phyloP scores from a whole-genome alignment of 2,113 vertebrate genomes.

The Cathartes aura region DNA sequence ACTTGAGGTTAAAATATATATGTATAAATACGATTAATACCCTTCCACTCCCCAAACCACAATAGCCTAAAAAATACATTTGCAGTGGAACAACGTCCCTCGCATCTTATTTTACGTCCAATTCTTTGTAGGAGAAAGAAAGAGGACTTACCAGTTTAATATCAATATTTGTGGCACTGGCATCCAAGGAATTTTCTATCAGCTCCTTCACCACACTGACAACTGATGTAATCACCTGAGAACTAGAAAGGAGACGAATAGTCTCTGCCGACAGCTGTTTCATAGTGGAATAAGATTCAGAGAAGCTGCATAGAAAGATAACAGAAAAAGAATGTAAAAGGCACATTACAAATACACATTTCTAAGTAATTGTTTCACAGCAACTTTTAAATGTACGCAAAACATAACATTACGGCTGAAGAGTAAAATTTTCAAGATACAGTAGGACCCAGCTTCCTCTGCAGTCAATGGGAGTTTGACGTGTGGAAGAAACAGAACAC shows the following conservation, averaged over 20 bases:
- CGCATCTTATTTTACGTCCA: background rate
- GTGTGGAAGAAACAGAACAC: background rate
- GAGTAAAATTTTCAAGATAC: background rate
- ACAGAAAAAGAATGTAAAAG: background rate
- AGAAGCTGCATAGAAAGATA: background rate
- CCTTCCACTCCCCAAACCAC: background rate
- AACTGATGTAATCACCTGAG: conserved; percentile 91
- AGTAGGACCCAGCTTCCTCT: background rate
- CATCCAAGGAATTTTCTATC: conserved; percentile 93
- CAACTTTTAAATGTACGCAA: background rate
- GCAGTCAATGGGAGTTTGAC: background rate
- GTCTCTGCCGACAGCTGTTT: conserved; percentile 89
- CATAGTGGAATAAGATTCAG: conserved; percentile 75
- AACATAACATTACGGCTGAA: background rate
- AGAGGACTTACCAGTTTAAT: conserved; percentile 87
- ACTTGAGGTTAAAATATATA: background rate
- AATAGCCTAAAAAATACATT: background rate
- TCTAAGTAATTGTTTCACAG: background rate
- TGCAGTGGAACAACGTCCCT: background rate
- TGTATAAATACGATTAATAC: background rate
- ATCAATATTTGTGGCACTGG: conserved; percentile 85
- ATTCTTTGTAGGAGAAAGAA: background rate
- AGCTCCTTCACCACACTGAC: conserved; percentile 93
- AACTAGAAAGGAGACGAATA: conserved; percentile 87
- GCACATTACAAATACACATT: background rate